phyloP scores from a whole-genome alignment of 2,113 vertebrate genomes.

The Microtus ochrogaster region DNA sequence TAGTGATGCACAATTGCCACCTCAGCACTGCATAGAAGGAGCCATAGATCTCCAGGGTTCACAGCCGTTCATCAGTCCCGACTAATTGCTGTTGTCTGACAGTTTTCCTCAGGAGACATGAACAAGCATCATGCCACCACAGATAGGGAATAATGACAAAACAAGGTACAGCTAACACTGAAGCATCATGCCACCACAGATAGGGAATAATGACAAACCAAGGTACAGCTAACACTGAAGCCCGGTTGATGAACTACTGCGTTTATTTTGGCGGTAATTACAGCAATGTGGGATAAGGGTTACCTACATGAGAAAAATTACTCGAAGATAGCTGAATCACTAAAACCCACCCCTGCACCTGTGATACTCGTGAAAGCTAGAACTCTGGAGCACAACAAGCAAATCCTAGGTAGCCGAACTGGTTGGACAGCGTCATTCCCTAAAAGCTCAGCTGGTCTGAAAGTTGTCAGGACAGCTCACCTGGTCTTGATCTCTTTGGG shows the following conservation, averaged over 20 bases:
- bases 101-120: not conserved
- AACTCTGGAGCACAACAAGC: not conserved
- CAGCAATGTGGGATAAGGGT: not conserved
- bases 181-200: not conserved
- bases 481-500: not conserved
- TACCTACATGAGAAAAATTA: not conserved
- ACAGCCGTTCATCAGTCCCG: not conserved
- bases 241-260: not conserved
- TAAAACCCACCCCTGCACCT: not conserved
- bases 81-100: not conserved
- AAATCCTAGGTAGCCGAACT: not conserved
- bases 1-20: fast-evolving
- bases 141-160: not conserved
- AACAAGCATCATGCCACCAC: not conserved
- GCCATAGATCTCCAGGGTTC: too few species aligned
- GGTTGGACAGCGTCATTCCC: too few species aligned
- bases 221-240: too few species aligned
- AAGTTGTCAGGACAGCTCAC: not conserved
- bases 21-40: not conserved
- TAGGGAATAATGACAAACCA: not conserved
- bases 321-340: not conserved
- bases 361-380: not conserved
- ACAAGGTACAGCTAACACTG: too few species aligned
- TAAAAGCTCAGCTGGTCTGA: not conserved
- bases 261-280: not conserved